Conservation (phyloP, 2,113 vertebrate species). For the Xiphophorus hellerii region DNA sequence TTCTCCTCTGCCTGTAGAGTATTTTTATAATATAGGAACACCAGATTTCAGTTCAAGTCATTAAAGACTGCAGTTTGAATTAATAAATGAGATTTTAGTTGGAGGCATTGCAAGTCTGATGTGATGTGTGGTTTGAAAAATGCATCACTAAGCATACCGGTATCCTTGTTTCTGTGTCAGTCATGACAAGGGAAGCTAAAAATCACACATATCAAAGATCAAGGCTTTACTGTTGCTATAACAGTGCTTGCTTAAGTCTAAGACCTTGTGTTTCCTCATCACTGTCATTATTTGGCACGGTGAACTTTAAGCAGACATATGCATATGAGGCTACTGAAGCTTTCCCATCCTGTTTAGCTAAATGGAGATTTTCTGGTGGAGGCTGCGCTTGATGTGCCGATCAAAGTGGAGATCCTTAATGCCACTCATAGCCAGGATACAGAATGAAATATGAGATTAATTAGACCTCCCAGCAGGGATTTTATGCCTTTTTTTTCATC, state of each 20-base stretch:
- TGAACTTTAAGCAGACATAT: constrained; percentile 31
- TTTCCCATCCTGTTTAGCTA: constrained; percentile 44
- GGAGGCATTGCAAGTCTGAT: not conserved
- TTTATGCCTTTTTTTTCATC: constrained; percentile 57
- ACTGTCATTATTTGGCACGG: constrained; percentile 41
- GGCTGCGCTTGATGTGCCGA: constrained; percentile 62
- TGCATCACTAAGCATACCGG: not conserved
- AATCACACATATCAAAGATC: constrained; percentile 7
- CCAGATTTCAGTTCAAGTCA: constrained; percentile 51
- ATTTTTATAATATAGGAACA: constrained; percentile 62
- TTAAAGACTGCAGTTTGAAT: constrained; percentile 29
- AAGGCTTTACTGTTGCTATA: constrained; percentile 13
- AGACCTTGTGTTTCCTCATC: constrained; percentile 46
- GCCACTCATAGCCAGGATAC: constrained; percentile 62
- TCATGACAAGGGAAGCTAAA: constrained; percentile 17
- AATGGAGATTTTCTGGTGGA: constrained; percentile 53
- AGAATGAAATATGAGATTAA: constrained; percentile 76
- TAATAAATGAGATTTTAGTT: constrained; percentile 20
- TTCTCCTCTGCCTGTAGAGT: constrained; percentile 57
- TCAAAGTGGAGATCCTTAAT: constrained; percentile 75
- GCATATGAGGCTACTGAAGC: constrained; percentile 55
- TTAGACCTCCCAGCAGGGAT: constrained; percentile 73
- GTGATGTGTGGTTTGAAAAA: constrained; percentile 8
- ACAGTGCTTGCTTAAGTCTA: constrained; percentile 32
- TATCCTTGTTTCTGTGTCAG: constrained; percentile 2